Percentiles rank a stretch among this genome's conserved stretches.
Conservation (phyloP, 2,113 vertebrate genomes). For the Percina caprodes region DNA sequence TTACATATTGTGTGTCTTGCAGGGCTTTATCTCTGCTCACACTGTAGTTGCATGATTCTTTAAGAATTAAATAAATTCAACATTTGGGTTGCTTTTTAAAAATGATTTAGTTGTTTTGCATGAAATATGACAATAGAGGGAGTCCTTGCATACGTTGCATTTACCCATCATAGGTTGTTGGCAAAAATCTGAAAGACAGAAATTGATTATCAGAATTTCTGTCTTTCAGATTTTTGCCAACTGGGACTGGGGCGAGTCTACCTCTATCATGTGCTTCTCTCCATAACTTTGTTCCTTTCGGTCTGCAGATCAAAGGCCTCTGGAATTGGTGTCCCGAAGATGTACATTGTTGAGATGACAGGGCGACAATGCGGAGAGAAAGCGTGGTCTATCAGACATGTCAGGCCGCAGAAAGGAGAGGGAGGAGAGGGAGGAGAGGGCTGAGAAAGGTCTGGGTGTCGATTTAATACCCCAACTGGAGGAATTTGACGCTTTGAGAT, state of each 20-base stretch:
- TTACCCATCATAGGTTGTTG: slow-evolving; percentile 17
- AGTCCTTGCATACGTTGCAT: neutral
- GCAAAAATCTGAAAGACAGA: too few species aligned
- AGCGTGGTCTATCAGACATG: slow-evolving; percentile 90
- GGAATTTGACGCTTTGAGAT: slow-evolving; percentile 68
- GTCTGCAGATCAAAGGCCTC: slow-evolving; percentile 93
- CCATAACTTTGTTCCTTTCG: slow-evolving; percentile 91
- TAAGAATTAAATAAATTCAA: neutral
- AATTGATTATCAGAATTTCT: slow-evolving; percentile 62
- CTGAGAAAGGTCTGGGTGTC: slow-evolving; percentile 71
- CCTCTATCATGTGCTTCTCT: slow-evolving; percentile 85
- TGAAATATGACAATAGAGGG: neutral
- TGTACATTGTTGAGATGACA: slow-evolving; percentile 92
- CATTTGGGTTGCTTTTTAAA: neutral
- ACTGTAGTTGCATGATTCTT: neutral
- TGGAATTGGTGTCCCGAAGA: slow-evolving; percentile 86
- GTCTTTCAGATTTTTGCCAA: slow-evolving; percentile 64
- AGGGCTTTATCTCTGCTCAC: neutral
- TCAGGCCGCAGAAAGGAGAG: slow-evolving; percentile 84
- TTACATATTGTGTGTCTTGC: neutral
- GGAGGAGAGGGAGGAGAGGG: slow-evolving; percentile 74
- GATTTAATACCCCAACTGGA: slow-evolving; percentile 75
- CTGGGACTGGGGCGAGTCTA: slow-evolving; percentile 44
- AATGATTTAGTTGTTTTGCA: slow-evolving; percentile 3
- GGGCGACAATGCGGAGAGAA: slow-evolving; percentile 88